These are phyloP conservation scores for Orussus abietinus DNA, from an alignment of 1,140 invertebrate species.

Conservation along the genomic window DNA sequence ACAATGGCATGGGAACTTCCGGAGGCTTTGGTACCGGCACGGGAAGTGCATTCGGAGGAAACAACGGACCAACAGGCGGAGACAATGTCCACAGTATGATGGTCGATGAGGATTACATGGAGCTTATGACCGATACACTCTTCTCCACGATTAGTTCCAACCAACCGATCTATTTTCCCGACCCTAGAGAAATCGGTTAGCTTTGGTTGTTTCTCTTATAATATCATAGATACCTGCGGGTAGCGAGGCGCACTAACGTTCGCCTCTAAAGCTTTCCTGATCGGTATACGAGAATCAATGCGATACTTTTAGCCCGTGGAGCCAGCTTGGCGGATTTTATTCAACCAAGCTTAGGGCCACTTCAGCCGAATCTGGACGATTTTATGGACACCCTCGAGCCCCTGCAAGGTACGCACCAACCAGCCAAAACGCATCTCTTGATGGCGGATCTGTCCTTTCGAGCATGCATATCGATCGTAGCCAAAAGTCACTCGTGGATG, in stretches of 20 bases:
- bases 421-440: too few species aligned
- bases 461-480: too few species aligned
- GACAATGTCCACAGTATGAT: slow-evolving; percentile 68
- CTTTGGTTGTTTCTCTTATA: slow-evolving; percentile 10
- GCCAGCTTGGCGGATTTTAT: slow-evolving; percentile 89
- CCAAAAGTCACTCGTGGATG: too few species aligned
- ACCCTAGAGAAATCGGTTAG: slow-evolving; percentile 92
- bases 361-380: slow-evolving; percentile 96
- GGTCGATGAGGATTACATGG: slow-evolving; percentile 85
- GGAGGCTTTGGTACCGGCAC: slow-evolving; percentile 28
- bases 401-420: slow-evolving; percentile 64
- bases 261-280: too few species aligned
- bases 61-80: slow-evolving; percentile 54
- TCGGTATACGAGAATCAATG: too few species aligned
- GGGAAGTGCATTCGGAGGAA: slow-evolving; percentile 32
- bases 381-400: slow-evolving; percentile 89
- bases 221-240: slow-evolving; percentile 3
- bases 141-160: slow-evolving; percentile 83
- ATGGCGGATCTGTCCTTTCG: too few species aligned
- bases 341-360: slow-evolving; percentile 92
- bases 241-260: too few species aligned
- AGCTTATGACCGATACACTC: slow-evolving; percentile 84
- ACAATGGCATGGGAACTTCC: slow-evolving; percentile 38
- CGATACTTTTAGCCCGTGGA: slow-evolving; percentile 58
- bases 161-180: slow-evolving; percentile 93